These are phyloP conservation scores for Alfaro cultratus DNA, from an alignment of 2,797 vertebrate genomes.

Conservation along the genomic window DNA sequence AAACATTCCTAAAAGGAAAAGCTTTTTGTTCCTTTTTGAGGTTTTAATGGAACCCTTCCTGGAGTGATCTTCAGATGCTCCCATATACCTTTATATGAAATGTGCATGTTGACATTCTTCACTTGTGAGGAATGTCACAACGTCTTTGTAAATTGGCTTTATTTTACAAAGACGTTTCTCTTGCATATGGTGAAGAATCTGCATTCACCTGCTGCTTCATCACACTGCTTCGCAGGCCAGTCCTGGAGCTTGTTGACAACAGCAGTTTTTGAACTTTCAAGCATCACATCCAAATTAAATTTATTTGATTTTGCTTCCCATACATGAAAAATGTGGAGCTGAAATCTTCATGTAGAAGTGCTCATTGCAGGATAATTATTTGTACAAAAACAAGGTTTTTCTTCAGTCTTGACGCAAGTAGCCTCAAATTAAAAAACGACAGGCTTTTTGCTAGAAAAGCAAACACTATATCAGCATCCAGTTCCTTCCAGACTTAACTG, in stretches of 20 bases:
- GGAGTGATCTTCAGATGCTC: neutral
- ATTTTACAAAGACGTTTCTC: neutral
- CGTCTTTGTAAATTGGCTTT: neutral
- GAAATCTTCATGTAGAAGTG: neutral
- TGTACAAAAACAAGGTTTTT: neutral
- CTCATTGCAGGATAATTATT: neutral
- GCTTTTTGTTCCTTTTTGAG: neutral
- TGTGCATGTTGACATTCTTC: neutral
- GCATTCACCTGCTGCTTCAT: neutral
- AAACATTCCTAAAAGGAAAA: neutral
- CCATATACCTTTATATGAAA: neutral
- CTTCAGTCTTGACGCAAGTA: neutral
- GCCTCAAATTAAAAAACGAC: neutral
- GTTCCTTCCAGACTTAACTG: conserved; percentile 6
- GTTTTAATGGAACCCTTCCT: neutral
- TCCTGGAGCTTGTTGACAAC: neutral
- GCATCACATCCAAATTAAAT: neutral
- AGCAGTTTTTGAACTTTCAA: neutral
- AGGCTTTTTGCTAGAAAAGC: neutral
- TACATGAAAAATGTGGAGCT: neutral
- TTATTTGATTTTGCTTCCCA: neutral
- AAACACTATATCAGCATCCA: neutral
- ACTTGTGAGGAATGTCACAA: too few relatives aligned
- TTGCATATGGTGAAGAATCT: neutral
- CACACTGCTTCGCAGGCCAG: neutral